A percentile compares a stretch with the other conserved stretches of the same genome.
phyloP scores from a whole-genome alignment of 2,888 invertebrate species.

The Cheilosia scutellata region DNA sequence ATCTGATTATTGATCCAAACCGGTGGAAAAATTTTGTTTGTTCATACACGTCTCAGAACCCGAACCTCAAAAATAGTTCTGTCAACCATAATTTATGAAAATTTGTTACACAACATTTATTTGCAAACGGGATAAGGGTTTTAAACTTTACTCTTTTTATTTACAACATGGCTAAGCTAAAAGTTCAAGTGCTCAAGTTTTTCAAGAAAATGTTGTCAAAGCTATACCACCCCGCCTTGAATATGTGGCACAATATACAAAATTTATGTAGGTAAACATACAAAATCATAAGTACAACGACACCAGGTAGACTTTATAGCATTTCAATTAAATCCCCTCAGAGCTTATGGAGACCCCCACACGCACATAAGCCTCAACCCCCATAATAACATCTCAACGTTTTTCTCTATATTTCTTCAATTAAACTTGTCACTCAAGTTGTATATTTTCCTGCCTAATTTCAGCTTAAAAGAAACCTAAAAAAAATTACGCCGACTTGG shows the following conservation, averaged over 20 bases:
- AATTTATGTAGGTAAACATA: conserved; percentile 6
- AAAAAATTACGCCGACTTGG: conserved; percentile 19
- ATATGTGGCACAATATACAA: neutral
- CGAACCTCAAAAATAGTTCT: too few relatives aligned
- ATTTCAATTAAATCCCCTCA: conserved; percentile 18
- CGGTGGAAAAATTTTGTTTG: too few relatives aligned
- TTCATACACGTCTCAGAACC: too few relatives aligned
- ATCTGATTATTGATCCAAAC: too few relatives aligned
- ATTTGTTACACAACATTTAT: too few relatives aligned
- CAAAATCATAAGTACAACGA: conserved; percentile 34
- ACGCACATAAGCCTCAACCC: neutral
- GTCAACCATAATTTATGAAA: too few relatives aligned
- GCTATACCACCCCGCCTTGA: neutral
- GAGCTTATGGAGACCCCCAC: conserved; percentile 1
- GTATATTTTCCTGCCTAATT: conserved; percentile 51
- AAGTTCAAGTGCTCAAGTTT: conserved; percentile 4
- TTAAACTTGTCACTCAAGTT: conserved; percentile 67
- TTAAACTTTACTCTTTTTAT: neutral
- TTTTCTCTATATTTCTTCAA: conserved; percentile 38
- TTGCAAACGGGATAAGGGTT: too few relatives aligned
- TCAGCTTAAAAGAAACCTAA: conserved; percentile 31
- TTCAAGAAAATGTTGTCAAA: neutral
- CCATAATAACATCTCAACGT: neutral
- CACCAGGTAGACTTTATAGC: conserved; percentile 37
- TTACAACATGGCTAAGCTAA: neutral